These are phyloP conservation scores for Galerucella calmariensis DNA, from an alignment of 2,888 invertebrate genomes.

Conservation along the genomic window DNA sequence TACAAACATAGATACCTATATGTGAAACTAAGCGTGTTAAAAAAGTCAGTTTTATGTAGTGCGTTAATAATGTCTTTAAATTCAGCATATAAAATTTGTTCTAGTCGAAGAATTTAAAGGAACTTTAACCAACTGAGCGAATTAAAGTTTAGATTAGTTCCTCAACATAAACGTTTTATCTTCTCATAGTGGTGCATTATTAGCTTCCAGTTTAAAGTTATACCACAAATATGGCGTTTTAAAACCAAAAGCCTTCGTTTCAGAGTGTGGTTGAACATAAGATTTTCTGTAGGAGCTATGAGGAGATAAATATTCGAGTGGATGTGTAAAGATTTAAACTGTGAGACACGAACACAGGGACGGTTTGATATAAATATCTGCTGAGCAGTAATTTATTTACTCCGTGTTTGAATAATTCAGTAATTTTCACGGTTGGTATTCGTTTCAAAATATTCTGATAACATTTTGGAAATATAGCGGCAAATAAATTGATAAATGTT, in stretches of 20 bases:
- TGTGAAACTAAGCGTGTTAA: too few relatives aligned
- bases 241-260: constrained; percentile 18
- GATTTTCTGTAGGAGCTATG: constrained; percentile 23
- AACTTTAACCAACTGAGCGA: constrained; percentile 19
- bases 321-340: constrained; percentile 14
- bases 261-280: constrained; percentile 27
- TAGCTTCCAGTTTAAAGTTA: constrained; percentile 30
- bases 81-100: background rate
- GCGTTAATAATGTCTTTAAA: background rate
- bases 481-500: too few relatives aligned
- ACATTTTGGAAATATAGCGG: too few relatives aligned
- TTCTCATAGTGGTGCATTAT: constrained; percentile 23
- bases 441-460: too few relatives aligned
- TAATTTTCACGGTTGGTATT: too few relatives aligned
- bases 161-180: constrained; percentile 16
- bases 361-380: background rate
- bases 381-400: background rate
- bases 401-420: too few relatives aligned
- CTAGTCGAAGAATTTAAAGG: background rate
- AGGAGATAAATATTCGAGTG: constrained; percentile 5
- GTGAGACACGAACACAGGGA: constrained; percentile 2
- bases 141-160: constrained; percentile 28
- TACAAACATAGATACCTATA: too few relatives aligned
- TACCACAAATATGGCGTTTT: constrained; percentile 28
- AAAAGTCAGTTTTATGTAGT: too few relatives aligned